Percentiles rank a stretch among this genome's conserved stretches.
Evolutionary conservation across 2,113 vertebrate species (phyloP).

Genomic region (Leucosticte australis): DNA sequence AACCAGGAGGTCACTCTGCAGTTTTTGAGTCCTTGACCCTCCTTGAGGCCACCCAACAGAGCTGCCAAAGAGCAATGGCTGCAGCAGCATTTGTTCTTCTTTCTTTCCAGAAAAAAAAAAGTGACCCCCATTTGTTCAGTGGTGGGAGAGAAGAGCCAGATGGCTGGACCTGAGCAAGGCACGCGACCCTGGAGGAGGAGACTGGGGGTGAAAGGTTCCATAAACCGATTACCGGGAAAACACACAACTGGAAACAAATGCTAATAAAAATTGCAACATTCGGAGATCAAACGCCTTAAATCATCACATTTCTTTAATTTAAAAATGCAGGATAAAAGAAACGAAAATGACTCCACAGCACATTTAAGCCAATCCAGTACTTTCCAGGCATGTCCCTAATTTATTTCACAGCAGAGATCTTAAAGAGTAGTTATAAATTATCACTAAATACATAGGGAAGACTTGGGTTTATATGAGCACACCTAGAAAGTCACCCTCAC

Average conservation of each 20-base stretch:
- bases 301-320: conserved; percentile 39
- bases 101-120: neutral
- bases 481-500: neutral
- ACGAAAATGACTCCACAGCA: neutral
- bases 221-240: neutral
- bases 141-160: conserved; percentile 42
- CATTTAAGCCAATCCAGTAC: neutral
- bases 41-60: neutral
- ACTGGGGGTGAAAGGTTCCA: conserved; percentile 17
- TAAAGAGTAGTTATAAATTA: neutral
- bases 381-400: neutral
- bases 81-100: neutral
- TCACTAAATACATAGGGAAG: neutral
- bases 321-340: neutral
- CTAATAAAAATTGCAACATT: conserved; percentile 27
- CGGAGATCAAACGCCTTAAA: neutral
- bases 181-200: neutral
- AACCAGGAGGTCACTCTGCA: neutral
- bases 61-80: neutral
- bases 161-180: neutral
- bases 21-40: neutral
- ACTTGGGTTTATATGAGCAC: neutral
- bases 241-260: conserved; percentile 35
- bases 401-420: neutral
- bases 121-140: neutral